Conservation (phyloP, 2,888 invertebrate genomes). For the Tupiocoris notatus region DNA sequence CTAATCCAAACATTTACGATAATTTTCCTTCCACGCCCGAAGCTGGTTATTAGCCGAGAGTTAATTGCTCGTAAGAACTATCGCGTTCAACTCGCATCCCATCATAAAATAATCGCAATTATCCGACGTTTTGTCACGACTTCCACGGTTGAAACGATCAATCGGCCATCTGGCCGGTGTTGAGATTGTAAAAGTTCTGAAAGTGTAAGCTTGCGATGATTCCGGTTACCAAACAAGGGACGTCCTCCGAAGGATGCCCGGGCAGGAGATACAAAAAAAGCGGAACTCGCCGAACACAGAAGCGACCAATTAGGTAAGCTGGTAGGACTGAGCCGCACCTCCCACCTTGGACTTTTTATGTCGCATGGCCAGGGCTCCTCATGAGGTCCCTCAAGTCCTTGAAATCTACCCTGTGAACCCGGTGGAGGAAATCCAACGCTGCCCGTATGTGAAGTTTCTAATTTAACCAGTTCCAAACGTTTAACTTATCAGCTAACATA, state of each 20-base stretch:
- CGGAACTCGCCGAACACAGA: slow-evolving; percentile 31
- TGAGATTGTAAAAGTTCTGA: neutral
- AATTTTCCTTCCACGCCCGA: too few relatives aligned
- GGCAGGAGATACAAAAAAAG: slow-evolving; percentile 22
- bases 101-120: neutral
- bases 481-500: too few relatives aligned
- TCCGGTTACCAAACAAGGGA: slow-evolving; percentile 20
- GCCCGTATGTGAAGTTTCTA: too few relatives aligned
- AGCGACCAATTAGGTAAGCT: slow-evolving; percentile 33
- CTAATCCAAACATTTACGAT: too few relatives aligned
- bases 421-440: neutral
- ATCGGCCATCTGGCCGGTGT: slow-evolving; percentile 20
- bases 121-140: neutral
- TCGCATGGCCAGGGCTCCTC: neutral
- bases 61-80: too few relatives aligned
- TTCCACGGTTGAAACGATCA: neutral
- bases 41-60: too few relatives aligned
- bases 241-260: slow-evolving; percentile 12
- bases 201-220: slow-evolving; percentile 8
- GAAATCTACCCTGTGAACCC: neutral
- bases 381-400: neutral
- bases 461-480: too few relatives aligned
- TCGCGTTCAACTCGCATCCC: too few relatives aligned
- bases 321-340: neutral
- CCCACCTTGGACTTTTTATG: slow-evolving; percentile 27